A percentile compares a stretch with the other conserved stretches of the same genome.
Conservation (phyloP, 2,888 invertebrate species). For the Xylocampa areola region DNA sequence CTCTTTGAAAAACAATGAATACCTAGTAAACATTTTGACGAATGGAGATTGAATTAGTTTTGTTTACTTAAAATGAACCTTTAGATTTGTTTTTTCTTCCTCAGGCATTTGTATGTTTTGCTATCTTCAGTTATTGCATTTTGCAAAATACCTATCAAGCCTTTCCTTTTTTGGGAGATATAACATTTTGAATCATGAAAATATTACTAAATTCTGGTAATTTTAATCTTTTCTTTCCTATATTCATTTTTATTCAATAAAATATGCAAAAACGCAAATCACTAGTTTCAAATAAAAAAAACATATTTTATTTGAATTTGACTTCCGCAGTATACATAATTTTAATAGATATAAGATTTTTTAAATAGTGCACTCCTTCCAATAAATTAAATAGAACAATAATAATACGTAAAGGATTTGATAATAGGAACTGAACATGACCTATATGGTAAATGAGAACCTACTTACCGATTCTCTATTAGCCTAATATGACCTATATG, state of each 20-base stretch:
- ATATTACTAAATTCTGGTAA: background rate
- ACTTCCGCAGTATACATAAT: too few species aligned
- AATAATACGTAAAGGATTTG: too few species aligned
- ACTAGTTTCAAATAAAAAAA: too few species aligned
- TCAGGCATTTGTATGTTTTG: constrained; percentile 4
- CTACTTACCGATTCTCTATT: too few species aligned
- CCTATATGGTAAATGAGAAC: too few species aligned
- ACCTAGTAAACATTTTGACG: background rate
- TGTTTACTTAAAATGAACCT: background rate
- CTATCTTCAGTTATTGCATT: background rate
- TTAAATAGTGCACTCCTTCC: too few species aligned
- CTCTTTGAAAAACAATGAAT: constrained; percentile 13
- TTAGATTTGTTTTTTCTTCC: constrained; percentile 3
- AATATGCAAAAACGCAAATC: too few species aligned
- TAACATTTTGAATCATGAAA: background rate
- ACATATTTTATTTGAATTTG: too few species aligned
- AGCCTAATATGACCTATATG: too few species aligned
- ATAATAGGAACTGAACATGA: too few species aligned
- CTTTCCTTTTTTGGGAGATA: background rate
- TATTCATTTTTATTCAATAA: background rate
- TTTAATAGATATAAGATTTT: too few species aligned
- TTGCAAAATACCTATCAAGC: background rate
- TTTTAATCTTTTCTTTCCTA: background rate
- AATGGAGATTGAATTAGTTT: background rate
- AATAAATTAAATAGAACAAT: too few species aligned